Conservation (phyloP, 2,113 vertebrate species). For the Struthio camelus region DNA sequence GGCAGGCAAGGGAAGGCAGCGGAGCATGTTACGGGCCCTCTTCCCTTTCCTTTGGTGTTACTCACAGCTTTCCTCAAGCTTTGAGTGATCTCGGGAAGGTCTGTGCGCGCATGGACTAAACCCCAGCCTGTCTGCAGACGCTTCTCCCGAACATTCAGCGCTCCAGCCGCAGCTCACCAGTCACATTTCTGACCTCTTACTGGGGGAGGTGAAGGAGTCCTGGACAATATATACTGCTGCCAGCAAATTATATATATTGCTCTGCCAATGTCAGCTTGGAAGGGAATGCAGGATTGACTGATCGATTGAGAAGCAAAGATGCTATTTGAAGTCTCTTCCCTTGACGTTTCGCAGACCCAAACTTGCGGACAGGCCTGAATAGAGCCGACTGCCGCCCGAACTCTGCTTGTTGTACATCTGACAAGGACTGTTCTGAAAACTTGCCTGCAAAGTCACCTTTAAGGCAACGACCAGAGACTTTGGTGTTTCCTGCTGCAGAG, state of each 20-base stretch:
- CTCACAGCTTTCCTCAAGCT: neutral
- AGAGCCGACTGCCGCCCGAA: neutral
- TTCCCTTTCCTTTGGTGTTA: neutral
- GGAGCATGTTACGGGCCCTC: neutral
- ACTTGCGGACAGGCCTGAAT: neutral
- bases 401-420: neutral
- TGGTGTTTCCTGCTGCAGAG: neutral
- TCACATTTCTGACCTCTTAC: rapidly evolving
- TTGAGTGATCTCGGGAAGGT: neutral
- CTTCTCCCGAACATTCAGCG: neutral
- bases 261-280: neutral
- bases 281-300: neutral
- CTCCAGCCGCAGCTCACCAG: neutral
- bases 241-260: neutral
- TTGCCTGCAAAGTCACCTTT: neutral
- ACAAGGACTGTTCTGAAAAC: neutral
- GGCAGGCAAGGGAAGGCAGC: neutral
- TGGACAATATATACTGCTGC: rapidly evolving
- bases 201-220: neutral
- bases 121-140: neutral
- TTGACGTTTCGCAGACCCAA: neutral
- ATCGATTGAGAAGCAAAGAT: neutral
- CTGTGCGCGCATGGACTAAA: neutral
- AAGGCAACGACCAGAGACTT: neutral
- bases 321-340: neutral